Evolutionary conservation across 2,888 invertebrate species (phyloP).

Genomic region (Sturmia bella): DNA sequence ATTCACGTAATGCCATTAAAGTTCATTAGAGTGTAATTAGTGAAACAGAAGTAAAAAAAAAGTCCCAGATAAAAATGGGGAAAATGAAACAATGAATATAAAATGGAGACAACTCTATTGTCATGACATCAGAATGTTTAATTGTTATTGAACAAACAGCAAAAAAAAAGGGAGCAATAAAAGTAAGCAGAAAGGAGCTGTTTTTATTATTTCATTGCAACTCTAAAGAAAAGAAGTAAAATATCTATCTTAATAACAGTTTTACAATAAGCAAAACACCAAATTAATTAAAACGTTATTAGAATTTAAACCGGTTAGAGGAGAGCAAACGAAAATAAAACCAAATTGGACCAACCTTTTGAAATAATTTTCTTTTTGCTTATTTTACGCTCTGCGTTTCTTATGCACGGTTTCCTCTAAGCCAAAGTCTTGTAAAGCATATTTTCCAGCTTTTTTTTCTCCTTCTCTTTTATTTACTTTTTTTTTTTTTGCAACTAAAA

Average conservation of each 20-base stretch:
- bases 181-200: neutral
- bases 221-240: neutral
- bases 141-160: conserved; percentile 37
- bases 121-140: neutral
- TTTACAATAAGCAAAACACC: conserved; percentile 62
- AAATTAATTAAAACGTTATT: conserved; percentile 68
- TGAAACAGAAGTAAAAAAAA: conserved; percentile 45
- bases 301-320: conserved; percentile 46
- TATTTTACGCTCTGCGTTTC: neutral
- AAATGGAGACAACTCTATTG: conserved; percentile 3
- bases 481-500: neutral
- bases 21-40: conserved; percentile 73
- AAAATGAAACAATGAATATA: neutral
- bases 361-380: neutral
- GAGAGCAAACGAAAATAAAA: neutral
- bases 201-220: neutral
- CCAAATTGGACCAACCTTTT: neutral
- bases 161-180: conserved; percentile 17
- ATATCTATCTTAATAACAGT: conserved; percentile 45
- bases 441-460: neutral
- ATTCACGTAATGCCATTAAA: conserved; percentile 73
- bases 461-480: neutral
- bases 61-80: neutral
- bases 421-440: neutral
- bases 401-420: neutral